phyloP scores from a whole-genome alignment of 2,888 invertebrate species.

The Dicyrtomina minuta region DNA sequence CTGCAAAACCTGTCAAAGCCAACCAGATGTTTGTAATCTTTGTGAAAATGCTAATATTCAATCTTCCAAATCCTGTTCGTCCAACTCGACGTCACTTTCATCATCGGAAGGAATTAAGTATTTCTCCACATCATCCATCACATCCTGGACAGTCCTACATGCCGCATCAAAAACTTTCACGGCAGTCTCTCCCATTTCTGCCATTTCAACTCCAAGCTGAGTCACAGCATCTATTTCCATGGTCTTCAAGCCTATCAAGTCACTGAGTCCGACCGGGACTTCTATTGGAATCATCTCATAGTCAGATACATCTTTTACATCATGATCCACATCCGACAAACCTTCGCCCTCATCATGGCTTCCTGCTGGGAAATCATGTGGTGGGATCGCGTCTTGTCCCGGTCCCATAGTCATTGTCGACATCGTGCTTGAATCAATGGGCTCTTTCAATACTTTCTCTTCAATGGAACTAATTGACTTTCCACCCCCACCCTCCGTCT shows the following conservation, averaged over 20 bases:
- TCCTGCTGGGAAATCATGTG: too few relatives aligned
- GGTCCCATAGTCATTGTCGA: too few relatives aligned
- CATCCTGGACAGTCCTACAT: conserved; percentile 14
- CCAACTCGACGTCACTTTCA: conserved; percentile 14
- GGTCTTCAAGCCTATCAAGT: conserved; percentile 19
- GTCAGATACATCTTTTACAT: too few relatives aligned
- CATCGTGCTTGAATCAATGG: too few relatives aligned
- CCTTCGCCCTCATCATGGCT: not conserved
- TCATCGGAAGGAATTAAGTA: conserved; percentile 11
- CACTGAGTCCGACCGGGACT: conserved; percentile 1
- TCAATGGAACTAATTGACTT: too few relatives aligned
- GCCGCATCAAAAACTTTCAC: conserved; percentile 22
- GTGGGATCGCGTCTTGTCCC: too few relatives aligned
- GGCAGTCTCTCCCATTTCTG: conserved; percentile 8
- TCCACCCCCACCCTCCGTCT: not conserved
- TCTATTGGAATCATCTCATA: conserved; percentile 13
- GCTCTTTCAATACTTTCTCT: not conserved
- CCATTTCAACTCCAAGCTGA: not conserved
- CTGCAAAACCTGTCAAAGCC: too few relatives aligned
- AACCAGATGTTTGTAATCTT: too few relatives aligned
- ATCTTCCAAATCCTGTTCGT: conserved; percentile 24
- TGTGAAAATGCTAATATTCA: too few relatives aligned
- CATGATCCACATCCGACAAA: not conserved
- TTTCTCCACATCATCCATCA: too few relatives aligned
- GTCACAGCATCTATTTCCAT: too few relatives aligned